These are phyloP conservation scores for Ctenomys sociabilis DNA, from an alignment of 2,113 vertebrate genomes.

Conservation along the genomic window DNA sequence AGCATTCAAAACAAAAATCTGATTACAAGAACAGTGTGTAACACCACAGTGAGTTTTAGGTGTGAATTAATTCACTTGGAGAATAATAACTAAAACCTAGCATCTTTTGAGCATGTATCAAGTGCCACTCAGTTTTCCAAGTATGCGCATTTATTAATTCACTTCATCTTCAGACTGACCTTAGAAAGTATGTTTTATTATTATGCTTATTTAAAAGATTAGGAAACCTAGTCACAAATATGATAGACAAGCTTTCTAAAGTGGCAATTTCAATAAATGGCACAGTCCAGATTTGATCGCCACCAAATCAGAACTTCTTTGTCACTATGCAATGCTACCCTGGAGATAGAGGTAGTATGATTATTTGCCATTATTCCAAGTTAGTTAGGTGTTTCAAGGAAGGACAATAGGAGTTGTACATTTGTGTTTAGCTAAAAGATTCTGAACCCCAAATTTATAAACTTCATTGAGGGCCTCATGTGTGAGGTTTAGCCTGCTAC, in stretches of 20 bases:
- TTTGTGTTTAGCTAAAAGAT: neutral
- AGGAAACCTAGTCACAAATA: neutral
- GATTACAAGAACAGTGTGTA: neutral
- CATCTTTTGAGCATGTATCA: neutral
- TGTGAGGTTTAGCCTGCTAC: neutral
- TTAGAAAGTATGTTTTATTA: neutral
- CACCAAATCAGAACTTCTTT: neutral
- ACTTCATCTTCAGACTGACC: neutral
- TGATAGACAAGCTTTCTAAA: neutral
- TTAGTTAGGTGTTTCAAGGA: neutral
- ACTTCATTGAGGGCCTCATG: neutral
- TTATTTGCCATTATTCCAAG: neutral
- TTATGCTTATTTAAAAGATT: conserved; percentile 40
- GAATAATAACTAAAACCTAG: conserved; percentile 5
- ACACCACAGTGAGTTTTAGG: neutral
- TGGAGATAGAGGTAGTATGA: neutral
- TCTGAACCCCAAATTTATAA: conserved; percentile 25
- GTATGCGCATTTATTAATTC: neutral
- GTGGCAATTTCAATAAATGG: neutral
- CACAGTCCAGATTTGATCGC: neutral
- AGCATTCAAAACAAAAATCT: neutral
- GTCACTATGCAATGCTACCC: neutral
- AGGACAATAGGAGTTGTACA: neutral
- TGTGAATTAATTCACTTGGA: neutral
- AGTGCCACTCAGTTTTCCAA: neutral